Evolutionary conservation across 2,888 invertebrate species (phyloP).

Genomic region (Lapara coniferarum): DNA sequence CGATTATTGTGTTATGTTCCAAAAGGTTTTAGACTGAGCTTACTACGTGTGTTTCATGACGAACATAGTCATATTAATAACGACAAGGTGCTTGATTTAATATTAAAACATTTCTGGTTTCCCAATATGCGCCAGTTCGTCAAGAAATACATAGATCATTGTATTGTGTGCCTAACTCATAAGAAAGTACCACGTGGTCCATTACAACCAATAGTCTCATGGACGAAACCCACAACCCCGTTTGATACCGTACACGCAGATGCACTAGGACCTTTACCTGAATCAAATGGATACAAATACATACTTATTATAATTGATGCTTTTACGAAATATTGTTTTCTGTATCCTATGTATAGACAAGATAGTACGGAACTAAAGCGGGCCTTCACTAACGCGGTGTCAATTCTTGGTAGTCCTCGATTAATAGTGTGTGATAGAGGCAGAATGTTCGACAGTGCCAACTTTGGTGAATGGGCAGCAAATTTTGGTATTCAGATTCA

Average conservation of each 20-base stretch:
- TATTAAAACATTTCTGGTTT: conserved; percentile 6
- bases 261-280: neutral
- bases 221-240: neutral
- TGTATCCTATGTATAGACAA: no score
- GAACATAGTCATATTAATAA: neutral
- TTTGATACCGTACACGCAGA: neutral
- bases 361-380: no score
- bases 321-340: no score
- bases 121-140: no score
- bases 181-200: neutral
- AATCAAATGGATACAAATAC: neutral
- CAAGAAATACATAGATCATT: neutral
- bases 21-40: neutral
- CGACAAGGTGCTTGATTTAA: neutral
- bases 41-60: neutral
- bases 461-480: no score
- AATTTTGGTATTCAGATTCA: no score
- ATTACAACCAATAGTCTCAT: neutral
- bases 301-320: no score
- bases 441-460: no score
- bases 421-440: no score
- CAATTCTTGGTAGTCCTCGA: no score
- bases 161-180: neutral
- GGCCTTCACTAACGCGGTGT: no score
- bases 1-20: neutral